These are phyloP conservation scores for Myiothlypis coronata DNA, from an alignment of 2,797 vertebrate genomes.

Conservation along the genomic window DNA sequence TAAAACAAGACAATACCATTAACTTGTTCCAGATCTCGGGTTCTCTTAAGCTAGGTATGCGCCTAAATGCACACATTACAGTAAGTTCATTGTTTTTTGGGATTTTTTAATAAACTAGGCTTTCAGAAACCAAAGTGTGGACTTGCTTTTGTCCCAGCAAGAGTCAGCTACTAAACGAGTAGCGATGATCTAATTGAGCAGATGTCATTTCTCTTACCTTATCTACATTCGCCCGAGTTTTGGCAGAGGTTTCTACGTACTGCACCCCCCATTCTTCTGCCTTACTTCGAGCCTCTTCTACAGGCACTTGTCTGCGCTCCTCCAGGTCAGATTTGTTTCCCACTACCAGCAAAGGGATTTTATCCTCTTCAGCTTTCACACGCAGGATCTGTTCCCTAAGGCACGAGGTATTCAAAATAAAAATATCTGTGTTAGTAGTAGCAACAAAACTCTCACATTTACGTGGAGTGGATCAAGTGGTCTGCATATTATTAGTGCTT, in stretches of 20 bases:
- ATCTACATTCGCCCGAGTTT: slow-evolving; percentile 94
- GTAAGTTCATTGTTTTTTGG: accelerated
- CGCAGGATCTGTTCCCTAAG: slow-evolving; percentile 93
- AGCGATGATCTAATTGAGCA: background rate
- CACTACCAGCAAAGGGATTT: slow-evolving; percentile 92
- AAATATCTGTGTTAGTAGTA: background rate
- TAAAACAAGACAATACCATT: background rate
- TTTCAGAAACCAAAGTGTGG: background rate
- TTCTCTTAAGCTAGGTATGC: background rate
- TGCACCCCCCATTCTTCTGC: slow-evolving; percentile 90
- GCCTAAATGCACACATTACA: background rate
- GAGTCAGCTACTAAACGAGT: background rate
- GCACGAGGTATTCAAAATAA: background rate
- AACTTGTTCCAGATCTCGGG: background rate
- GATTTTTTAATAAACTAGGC: background rate
- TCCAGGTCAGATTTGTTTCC: slow-evolving; percentile 97
- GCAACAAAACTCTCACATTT: background rate
- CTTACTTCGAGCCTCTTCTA: slow-evolving; percentile 84
- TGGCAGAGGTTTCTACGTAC: slow-evolving; percentile 95
- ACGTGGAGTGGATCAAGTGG: background rate
- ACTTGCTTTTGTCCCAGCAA: background rate
- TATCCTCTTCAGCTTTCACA: slow-evolving; percentile 92
- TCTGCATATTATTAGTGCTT: background rate
- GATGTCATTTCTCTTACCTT: slow-evolving; percentile 78
- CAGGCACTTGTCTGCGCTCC: slow-evolving; percentile 87